Evolutionary conservation across 2,888 invertebrate genomes (phyloP), one percentile per base, ranked within the genome.

Genomic region (Caenorhabditis sp.): DNA sequence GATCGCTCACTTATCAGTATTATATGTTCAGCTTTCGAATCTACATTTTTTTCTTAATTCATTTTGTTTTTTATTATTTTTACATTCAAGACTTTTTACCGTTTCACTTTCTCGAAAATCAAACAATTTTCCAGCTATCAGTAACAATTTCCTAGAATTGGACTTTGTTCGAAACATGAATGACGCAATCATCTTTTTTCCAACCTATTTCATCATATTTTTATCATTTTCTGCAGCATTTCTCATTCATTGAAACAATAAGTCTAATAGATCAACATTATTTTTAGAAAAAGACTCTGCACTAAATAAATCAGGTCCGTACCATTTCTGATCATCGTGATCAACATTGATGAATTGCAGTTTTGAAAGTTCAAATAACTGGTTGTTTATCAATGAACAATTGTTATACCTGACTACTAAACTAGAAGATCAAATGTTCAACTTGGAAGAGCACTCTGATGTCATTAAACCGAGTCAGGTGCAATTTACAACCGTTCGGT

Each of bases 141-240:
- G 22, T 60, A 3, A 1, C 40, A 1, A 6, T 37, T 60, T 40
- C 24, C 28, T 11, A 47, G 26, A 61, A 47, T 15, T 26, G 61
- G n/a, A 47, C 61, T 44, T 44, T 47, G 61, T 6, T 24, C 60
- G 60, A 40, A 2, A 40, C 1, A 60, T 22, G 9, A 22, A 55
- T 71, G 62, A 71, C 40, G 71, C 61, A 60, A 70, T 32, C 9
- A 9, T 32, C 32, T 9, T 32, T 32, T 6, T 32, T 4, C 32
- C 32, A 37, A 15, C 5, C 15, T 40, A 53, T 64, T 71, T 62
- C 71, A 71, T 71, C 62, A 71, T 62, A 56, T 55, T 35, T 15
- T 22, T 18, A 20, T 71, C 28, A 26, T 1, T 56, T 15, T 62
- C 4, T 55, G 26, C 26, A 40, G 37, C 53, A 40, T 55, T 50